Percentiles rank a stretch among this genome's conserved stretches.
Evolutionary conservation across 2,797 vertebrate species (phyloP).

Genomic region (Molossus alvarezi): DNA sequence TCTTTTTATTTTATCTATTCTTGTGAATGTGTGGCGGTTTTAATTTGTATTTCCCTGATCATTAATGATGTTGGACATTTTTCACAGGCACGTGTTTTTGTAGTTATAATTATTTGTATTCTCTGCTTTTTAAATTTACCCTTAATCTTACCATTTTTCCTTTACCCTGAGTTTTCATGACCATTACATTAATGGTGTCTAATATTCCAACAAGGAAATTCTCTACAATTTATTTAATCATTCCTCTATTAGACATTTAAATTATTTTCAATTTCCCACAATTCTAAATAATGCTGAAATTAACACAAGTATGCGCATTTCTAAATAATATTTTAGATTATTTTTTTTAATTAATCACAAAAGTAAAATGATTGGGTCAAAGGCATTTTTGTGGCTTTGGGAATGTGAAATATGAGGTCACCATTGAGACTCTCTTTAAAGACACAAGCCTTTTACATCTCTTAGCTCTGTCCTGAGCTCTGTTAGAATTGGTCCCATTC

Average conservation of each 20-base stretch:
- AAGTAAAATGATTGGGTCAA: not conserved
- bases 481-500: not conserved
- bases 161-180: not conserved
- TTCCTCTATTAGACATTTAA: slow-evolving; percentile 65
- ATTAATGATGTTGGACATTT: not conserved
- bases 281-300: slow-evolving; percentile 47
- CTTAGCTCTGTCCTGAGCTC: not conserved
- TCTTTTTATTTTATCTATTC: slow-evolving; percentile 9
- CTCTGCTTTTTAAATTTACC: not conserved
- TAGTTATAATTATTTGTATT: slow-evolving; percentile 6
- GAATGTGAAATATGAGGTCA: not conserved
- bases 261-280: slow-evolving; percentile 51
- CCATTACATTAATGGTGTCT: slow-evolving; percentile 51
- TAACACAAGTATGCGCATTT: not conserved
- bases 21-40: not conserved
- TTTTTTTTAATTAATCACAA: slow-evolving; percentile 14
- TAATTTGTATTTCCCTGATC: slow-evolving; percentile 26
- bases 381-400: slow-evolving; percentile 14
- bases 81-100: slow-evolving; percentile 39
- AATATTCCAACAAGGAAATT: slow-evolving; percentile 23
- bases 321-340: not conserved
- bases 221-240: slow-evolving; percentile 14
- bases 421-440: not conserved
- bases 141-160: slow-evolving; percentile 31
- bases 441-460: not conserved